Base-by-base conservation (phyloP, 2,888 invertebrate genomes). In the Dryobotodes eremita region DNA sequence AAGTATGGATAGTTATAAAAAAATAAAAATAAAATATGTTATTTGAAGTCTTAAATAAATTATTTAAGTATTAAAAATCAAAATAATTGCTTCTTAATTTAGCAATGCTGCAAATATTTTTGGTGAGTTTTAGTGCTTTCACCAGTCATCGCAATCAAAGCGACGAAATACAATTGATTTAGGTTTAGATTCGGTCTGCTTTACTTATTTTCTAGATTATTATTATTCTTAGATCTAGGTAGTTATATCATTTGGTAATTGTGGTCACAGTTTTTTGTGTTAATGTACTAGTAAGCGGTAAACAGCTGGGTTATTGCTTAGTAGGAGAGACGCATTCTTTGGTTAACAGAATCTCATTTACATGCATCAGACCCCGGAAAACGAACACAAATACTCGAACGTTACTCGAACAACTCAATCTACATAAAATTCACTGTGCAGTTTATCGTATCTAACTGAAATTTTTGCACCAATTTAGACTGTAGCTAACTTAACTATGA, bases 381-480 rank as follows among this genome's bases (percentile, higher is more conserved):
- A 66, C 57, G 31, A 84, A 79, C 55, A 64, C 36, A 71, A 86
- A 77, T 55, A 76, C 73, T 23, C 57, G 20, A 81, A 36, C 59
- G 31, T 79, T 50, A 20, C 42, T 70, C 53, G 66, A 79, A 77
- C 69, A 85, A 75, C 68, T 36, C 72, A 71, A 83, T 88, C 80
- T 80, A 71, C 77, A 81, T 83, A 77, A 78, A 77, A 78, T 77
- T 77, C 68, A 62, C 23, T 70, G 53, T 68, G 80, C 66, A 73
- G 42, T 88, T 84, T 78, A 86, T 77, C 75, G 76, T 61, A 86
- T 62, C 61, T 77, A 81, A 82, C 84, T 84, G 86, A 71, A 85
- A 90, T 88, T 90, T 88, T 91, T 88, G 84, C 75, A 80, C 83
- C 76, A 85, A 81, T 87, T 89, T 86, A 65, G 42, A 86, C 82